A percentile compares a stretch with the other conserved stretches of the same genome.
phyloP scores from a whole-genome alignment of 2,113 vertebrate genomes.

The Heterotilapia buettikoferi region DNA sequence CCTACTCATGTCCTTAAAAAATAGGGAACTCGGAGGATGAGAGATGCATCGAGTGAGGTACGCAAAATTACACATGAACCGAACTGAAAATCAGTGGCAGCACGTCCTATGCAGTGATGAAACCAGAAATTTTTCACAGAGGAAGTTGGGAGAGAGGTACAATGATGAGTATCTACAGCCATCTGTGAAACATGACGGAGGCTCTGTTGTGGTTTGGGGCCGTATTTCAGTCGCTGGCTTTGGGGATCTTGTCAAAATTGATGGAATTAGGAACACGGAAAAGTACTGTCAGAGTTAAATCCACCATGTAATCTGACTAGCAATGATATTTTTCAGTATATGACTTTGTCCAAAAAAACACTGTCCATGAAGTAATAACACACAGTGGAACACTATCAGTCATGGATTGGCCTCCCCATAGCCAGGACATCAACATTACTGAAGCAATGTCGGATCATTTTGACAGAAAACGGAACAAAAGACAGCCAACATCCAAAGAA shows the following conservation, averaged over 20 bases:
- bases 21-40: neutral
- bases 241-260: neutral
- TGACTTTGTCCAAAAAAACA: neutral
- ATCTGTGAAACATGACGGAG: neutral
- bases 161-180: neutral
- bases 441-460: neutral
- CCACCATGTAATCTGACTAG: neutral
- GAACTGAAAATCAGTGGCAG: neutral
- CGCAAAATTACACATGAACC: neutral
- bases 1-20: neutral
- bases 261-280: neutral
- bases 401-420: neutral
- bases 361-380: neutral
- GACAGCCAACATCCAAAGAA: neutral
- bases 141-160: neutral
- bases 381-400: neutral
- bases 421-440: neutral
- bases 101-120: fast-evolving
- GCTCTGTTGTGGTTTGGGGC: neutral
- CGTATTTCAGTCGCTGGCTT: neutral
- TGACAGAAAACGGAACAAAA: neutral
- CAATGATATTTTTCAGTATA: neutral
- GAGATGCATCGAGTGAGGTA: neutral
- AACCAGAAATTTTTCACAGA: neutral
- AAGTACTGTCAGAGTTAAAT: neutral